A percentile compares a stretch with the other conserved stretches of the same genome.
phyloP scores from a whole-genome alignment of 2,113 vertebrate genomes.

The Trochalopteron elliotii region DNA sequence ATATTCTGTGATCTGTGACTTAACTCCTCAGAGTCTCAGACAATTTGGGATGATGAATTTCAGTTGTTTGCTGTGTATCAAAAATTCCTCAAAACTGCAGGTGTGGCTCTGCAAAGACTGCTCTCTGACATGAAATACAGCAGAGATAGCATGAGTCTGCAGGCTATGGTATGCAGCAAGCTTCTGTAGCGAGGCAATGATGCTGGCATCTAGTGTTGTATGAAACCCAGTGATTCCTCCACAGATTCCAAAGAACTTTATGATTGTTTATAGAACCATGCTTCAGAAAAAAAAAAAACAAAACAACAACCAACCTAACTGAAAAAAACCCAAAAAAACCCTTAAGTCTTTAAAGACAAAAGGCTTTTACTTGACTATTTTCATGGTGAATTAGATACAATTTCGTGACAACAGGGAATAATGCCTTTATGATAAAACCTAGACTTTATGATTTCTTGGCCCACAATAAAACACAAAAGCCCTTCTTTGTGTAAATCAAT shows the following conservation, averaged over 20 bases:
- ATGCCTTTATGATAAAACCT: background rate
- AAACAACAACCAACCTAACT: background rate
- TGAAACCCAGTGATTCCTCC: background rate
- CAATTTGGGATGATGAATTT: background rate
- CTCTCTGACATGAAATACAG: background rate
- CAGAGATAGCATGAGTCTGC: background rate
- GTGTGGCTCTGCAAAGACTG: background rate
- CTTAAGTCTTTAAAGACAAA: background rate
- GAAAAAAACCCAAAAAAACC: background rate
- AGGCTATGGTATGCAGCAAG: background rate
- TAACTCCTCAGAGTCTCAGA: rapidly evolving
- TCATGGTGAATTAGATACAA: background rate
- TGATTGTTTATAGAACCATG: background rate
- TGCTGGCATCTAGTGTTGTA: background rate
- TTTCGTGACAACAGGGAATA: background rate
- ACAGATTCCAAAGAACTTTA: background rate
- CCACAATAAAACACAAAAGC: background rate
- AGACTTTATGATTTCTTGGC: background rate
- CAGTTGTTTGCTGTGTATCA: background rate
- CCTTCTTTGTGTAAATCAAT: background rate
- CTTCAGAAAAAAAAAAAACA: background rate
- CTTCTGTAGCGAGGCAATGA: background rate
- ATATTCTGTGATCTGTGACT: background rate
- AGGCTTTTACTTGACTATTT: background rate
- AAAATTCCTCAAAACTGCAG: background rate